A percentile compares a stretch with the other conserved stretches of the same genome.
These are phyloP conservation scores for Pissodes strobi DNA, from an alignment of 1,140 invertebrate species.

Conservation along the genomic window DNA sequence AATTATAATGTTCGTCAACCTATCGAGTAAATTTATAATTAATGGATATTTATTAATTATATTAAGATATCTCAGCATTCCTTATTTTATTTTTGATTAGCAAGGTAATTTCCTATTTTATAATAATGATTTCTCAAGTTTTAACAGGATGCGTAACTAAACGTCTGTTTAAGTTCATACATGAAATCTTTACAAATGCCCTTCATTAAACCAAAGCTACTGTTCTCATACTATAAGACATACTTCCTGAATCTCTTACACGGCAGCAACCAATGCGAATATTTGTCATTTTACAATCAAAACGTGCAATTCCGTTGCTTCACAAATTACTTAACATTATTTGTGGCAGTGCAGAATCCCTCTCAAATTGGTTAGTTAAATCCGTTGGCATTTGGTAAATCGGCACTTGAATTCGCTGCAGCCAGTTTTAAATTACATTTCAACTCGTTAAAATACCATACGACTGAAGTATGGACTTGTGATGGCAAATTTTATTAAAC, in stretches of 20 bases:
- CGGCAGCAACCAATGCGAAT: conserved; percentile 1
- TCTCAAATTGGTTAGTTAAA: conserved; percentile 21
- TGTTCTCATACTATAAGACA: conserved; percentile 1
- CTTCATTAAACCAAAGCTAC: background rate
- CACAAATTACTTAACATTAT: conserved; percentile 23
- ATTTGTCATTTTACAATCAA: conserved; percentile 16
- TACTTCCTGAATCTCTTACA: background rate
- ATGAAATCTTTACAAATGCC: background rate
- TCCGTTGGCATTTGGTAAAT: conserved; percentile 24
- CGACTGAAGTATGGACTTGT: conserved; percentile 18
- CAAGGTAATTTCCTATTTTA: too few relatives aligned
- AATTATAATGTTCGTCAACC: too few relatives aligned
- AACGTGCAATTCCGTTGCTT: conserved; percentile 10
- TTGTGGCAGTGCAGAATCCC: conserved; percentile 17
- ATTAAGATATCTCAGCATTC: too few relatives aligned
- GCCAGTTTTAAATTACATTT: conserved; percentile 12
- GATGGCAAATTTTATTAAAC: conserved; percentile 27
- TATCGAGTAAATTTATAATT: too few relatives aligned
- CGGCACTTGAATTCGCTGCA: conserved; percentile 7
- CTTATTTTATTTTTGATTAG: too few relatives aligned
- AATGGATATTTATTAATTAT: too few relatives aligned
- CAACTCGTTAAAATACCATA: conserved; percentile 29
- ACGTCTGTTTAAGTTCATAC: conserved; percentile 1
- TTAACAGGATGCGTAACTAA: background rate
- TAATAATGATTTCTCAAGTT: too few relatives aligned